These are phyloP conservation scores for Trissolcus basalis DNA, from an alignment of 1,140 invertebrate species.

Conservation along the genomic window DNA sequence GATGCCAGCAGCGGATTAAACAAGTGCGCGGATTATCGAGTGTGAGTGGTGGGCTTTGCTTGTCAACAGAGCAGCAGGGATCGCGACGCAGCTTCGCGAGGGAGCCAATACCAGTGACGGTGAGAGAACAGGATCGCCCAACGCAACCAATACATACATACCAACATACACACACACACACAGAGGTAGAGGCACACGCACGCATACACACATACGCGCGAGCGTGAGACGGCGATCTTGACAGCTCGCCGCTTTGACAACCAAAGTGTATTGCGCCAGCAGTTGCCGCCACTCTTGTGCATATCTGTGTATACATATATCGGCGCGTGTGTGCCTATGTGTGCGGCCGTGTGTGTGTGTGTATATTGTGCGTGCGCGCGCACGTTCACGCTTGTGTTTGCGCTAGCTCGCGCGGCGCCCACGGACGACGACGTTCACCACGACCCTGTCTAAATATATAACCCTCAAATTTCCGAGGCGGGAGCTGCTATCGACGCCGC, in stretches of 20 bases:
- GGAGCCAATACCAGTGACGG: too few species aligned
- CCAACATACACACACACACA: too few species aligned
- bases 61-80: too few species aligned
- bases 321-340: not conserved
- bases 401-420: slow-evolving; percentile 9
- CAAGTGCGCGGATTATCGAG: too few species aligned
- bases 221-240: not conserved
- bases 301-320: not conserved
- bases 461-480: slow-evolving; percentile 26
- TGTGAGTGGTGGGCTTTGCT: too few species aligned
- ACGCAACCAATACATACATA: too few species aligned
- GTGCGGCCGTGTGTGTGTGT: not conserved
- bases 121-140: too few species aligned
- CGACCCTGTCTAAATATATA: slow-evolving; percentile 4
- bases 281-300: slow-evolving; percentile 2
- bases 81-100: too few species aligned
- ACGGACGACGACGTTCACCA: not conserved
- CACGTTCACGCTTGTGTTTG: slow-evolving; percentile 12
- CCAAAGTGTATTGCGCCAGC: not conserved
- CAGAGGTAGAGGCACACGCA: too few species aligned
- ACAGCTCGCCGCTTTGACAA: slow-evolving; percentile 11
- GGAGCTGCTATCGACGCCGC: too few species aligned
- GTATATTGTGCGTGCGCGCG: slow-evolving; percentile 14
- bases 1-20: slow-evolving; percentile 15
- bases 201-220: not conserved